Percentiles rank a stretch among this genome's conserved stretches.
Conservation (phyloP, 2,888 invertebrate genomes). For the Peribatodes rhomboidaria region DNA sequence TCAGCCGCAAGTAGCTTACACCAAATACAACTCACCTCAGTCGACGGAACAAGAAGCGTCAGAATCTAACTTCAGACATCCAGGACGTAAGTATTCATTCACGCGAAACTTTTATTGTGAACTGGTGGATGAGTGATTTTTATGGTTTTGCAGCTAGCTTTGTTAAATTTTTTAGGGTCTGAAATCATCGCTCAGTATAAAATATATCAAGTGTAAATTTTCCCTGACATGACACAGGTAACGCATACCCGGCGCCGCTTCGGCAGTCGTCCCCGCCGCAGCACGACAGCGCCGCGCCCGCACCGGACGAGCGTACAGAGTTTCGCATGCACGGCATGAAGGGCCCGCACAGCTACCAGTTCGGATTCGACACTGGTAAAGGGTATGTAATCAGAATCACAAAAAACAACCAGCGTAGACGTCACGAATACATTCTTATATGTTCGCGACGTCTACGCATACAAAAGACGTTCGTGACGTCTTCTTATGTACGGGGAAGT, state of each 20-base stretch:
- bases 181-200: background rate
- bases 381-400: conserved; percentile 85
- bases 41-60: conserved; percentile 74
- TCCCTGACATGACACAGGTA: conserved; percentile 55
- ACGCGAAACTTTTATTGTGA: no score
- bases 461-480: no score
- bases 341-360: conserved; percentile 93
- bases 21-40: conserved; percentile 54
- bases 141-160: no score
- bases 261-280: conserved; percentile 59
- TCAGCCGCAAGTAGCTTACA: conserved; percentile 56
- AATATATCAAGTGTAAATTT: background rate
- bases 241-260: conserved; percentile 61
- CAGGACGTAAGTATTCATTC: conserved; percentile 68
- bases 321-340: conserved; percentile 94
- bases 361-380: conserved; percentile 94
- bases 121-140: no score
- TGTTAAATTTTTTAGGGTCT: background rate
- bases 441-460: no score
- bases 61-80: conserved; percentile 72
- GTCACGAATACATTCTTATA: no score
- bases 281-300: conserved; percentile 58
- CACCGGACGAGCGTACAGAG: conserved; percentile 86
- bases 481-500: no score
- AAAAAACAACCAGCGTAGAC: no score